Percentiles rank a stretch among this genome's conserved stretches.
Evolutionary conservation across 2,113 vertebrate species (phyloP).

Genomic region (Brachionichthys hirsutus): DNA sequence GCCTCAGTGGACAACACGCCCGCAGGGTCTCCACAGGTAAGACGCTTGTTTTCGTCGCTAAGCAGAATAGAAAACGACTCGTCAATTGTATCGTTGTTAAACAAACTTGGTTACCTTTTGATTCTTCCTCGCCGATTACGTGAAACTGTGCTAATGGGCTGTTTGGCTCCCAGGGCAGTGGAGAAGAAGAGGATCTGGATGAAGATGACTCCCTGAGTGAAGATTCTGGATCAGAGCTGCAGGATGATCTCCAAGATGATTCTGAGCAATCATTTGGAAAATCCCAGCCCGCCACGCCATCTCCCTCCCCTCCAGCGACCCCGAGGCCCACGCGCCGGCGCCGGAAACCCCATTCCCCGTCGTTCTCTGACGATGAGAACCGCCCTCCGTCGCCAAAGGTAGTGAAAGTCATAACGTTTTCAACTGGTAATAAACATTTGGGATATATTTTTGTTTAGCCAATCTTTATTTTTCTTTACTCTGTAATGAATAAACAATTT

Average conservation of each 20-base stretch:
- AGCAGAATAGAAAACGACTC: not conserved
- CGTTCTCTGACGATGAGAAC: slow-evolving; percentile 93
- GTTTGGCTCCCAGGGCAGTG: slow-evolving; percentile 83
- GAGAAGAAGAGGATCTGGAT: slow-evolving; percentile 91
- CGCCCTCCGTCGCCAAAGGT: slow-evolving; percentile 94
- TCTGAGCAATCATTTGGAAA: slow-evolving; percentile 91
- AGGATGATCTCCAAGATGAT: slow-evolving; percentile 90
- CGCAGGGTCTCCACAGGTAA: slow-evolving; percentile 92
- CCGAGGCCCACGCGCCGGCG: slow-evolving; percentile 77
- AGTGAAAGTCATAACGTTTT: not conserved
- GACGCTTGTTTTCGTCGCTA: not conserved
- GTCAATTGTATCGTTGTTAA: not conserved
- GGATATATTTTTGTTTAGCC: too few relatives aligned
- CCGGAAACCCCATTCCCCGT: slow-evolving; percentile 85
- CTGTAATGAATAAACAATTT: too few relatives aligned
- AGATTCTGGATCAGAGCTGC: slow-evolving; percentile 88
- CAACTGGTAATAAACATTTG: not conserved
- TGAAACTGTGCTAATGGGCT: not conserved
- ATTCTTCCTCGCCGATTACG: not conserved
- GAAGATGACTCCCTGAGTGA: slow-evolving; percentile 93
- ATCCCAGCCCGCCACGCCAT: slow-evolving; percentile 87
- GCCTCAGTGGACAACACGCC: slow-evolving; percentile 92
- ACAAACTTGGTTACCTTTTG: not conserved
- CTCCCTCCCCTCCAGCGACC: slow-evolving; percentile 85
- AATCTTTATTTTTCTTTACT: too few relatives aligned